Conservation (phyloP, 2,888 invertebrate genomes). For the Trissolcus japonicus region DNA sequence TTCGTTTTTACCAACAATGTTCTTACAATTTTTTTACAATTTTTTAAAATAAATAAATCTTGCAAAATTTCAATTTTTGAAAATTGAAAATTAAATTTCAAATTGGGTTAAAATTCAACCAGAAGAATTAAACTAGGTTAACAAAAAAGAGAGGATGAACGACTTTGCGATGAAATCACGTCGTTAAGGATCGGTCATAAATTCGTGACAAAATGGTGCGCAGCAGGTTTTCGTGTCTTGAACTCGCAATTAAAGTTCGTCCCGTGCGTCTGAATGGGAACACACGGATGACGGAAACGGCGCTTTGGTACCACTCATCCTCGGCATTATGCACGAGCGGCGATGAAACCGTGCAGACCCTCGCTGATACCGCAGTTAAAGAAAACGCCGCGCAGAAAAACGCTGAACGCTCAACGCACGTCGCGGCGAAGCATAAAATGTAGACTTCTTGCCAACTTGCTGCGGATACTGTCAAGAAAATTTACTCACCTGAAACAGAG, state of each 20-base stretch:
- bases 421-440: constrained; percentile 48
- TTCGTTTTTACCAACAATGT: no score
- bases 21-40: no score
- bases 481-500: constrained; percentile 69
- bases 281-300: constrained; percentile 25
- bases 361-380: constrained; percentile 25
- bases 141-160: constrained; percentile 8
- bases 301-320: constrained; percentile 15
- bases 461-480: constrained; percentile 50
- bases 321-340: constrained; percentile 8
- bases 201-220: constrained; percentile 23
- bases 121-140: constrained; percentile 14
- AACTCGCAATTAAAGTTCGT: constrained; percentile 29
- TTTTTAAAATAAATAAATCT: no score
- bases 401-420: constrained; percentile 20
- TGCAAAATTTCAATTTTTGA: no score
- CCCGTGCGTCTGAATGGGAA: constrained; percentile 20
- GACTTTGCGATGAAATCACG: constrained; percentile 13
- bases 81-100: no score
- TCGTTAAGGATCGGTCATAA: constrained; percentile 30
- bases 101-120: no score
- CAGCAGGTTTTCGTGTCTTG: constrained; percentile 15
- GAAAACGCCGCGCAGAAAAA: constrained; percentile 23
- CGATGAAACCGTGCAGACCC: constrained; percentile 12
- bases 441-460: constrained; percentile 46